Percentiles rank a stretch among this genome's conserved stretches.
phyloP scores from a whole-genome alignment of 2,888 invertebrate species.

The Dynastes tityus region DNA sequence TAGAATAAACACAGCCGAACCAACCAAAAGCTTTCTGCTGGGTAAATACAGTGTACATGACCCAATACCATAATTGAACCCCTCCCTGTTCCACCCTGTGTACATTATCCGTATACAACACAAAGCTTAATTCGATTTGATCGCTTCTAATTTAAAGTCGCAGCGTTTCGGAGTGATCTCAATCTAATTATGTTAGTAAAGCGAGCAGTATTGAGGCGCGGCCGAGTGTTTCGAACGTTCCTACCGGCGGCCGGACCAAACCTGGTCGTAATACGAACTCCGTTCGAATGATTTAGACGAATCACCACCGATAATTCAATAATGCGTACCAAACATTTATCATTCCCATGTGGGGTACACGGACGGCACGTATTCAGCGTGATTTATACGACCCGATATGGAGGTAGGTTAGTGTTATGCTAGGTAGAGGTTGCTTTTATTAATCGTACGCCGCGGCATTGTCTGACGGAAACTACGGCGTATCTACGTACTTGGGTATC shows the following conservation, averaged over 20 bases:
- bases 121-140: conserved; percentile 1
- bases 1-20: too few relatives aligned
- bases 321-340: conserved; percentile 46
- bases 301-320: conserved; percentile 47
- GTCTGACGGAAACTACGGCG: background rate
- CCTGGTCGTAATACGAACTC: conserved; percentile 27
- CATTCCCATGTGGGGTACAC: conserved; percentile 40
- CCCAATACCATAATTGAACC: too few relatives aligned
- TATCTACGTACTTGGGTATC: too few relatives aligned
- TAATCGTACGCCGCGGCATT: conserved; percentile 26
- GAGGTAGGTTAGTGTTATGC: conserved; percentile 49
- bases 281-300: conserved; percentile 40
- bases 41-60: too few relatives aligned
- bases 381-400: conserved; percentile 46
- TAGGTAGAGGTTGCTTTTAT: conserved; percentile 40
- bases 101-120: too few relatives aligned
- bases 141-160: conserved; percentile 3
- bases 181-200: conserved; percentile 33
- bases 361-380: conserved; percentile 41
- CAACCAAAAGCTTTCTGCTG: too few relatives aligned
- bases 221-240: conserved; percentile 25
- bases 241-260: background rate
- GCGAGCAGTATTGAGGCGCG: background rate
- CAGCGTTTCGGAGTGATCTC: conserved; percentile 9
- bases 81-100: too few relatives aligned